A percentile compares a stretch with the other conserved stretches of the same genome.
Evolutionary conservation across 2,888 invertebrate species (phyloP).

Genomic region (Anorthoa munda): DNA sequence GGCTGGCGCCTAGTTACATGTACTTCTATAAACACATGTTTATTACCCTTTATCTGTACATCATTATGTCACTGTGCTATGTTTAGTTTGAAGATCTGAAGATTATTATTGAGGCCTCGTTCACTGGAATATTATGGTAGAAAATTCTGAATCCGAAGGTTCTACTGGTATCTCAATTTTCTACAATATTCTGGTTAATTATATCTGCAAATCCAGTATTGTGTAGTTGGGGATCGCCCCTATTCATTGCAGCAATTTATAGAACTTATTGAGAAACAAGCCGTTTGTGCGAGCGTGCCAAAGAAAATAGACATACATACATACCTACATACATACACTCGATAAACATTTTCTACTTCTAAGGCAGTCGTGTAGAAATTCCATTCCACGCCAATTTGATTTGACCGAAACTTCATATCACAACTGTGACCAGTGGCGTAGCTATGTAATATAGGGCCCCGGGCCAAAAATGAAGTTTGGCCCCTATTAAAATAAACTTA

Average conservation of each 20-base stretch:
- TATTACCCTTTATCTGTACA: conserved; percentile 33
- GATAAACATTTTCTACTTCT: neutral
- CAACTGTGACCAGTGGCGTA: no score
- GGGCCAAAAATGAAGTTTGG: no score
- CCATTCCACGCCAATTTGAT: neutral
- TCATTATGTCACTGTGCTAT: conserved; percentile 33
- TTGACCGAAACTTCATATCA: neutral
- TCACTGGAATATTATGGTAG: neutral
- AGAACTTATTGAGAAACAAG: neutral
- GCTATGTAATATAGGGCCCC: no score
- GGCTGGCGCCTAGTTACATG: conserved; percentile 24
- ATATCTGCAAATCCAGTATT: neutral
- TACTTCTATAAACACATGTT: conserved; percentile 24
- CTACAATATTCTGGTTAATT: no score
- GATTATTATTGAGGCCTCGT: neutral
- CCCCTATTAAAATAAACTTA: no score
- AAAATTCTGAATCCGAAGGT: no score
- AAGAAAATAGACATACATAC: neutral
- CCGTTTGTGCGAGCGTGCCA: neutral
- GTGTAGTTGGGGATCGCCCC: neutral
- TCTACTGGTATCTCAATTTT: no score
- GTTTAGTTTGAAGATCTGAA: conserved; percentile 24
- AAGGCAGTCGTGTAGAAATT: neutral
- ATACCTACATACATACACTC: neutral
- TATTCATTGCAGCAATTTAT: no score